phyloP scores from a whole-genome alignment of 2,888 invertebrate genomes.

The Erpobdella octoculata region DNA sequence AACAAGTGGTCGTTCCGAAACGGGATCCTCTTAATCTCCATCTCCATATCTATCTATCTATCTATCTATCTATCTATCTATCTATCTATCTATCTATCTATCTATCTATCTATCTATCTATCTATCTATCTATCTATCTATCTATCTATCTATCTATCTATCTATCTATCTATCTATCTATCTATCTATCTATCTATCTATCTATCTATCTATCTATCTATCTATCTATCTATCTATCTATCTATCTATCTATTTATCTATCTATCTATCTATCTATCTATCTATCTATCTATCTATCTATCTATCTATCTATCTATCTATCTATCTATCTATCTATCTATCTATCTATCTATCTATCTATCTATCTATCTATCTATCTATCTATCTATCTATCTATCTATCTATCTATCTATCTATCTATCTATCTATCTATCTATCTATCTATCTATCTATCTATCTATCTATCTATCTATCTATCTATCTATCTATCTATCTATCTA shows the following conservation, averaged over 20 bases:
- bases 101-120: not conserved
- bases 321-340: constrained; percentile 1
- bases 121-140: not conserved
- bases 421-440: constrained; percentile 1
- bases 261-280: constrained; percentile 1
- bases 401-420: constrained; percentile 1
- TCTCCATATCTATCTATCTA: not conserved
- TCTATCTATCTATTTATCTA: no score
- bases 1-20: no score
- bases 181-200: constrained; percentile 1
- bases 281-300: constrained; percentile 1
- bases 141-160: not conserved
- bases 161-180: constrained; percentile 1
- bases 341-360: constrained; percentile 1
- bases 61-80: not conserved
- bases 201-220: constrained; percentile 1
- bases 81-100: not conserved
- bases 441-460: constrained; percentile 1
- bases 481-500: constrained; percentile 1
- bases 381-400: constrained; percentile 1
- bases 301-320: constrained; percentile 1
- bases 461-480: constrained; percentile 1
- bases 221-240: constrained; percentile 1
- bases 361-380: constrained; percentile 1
- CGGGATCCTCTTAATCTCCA: no score